Conservation (phyloP, 2,888 invertebrate genomes). For the Hemicrepidius hirtus region DNA sequence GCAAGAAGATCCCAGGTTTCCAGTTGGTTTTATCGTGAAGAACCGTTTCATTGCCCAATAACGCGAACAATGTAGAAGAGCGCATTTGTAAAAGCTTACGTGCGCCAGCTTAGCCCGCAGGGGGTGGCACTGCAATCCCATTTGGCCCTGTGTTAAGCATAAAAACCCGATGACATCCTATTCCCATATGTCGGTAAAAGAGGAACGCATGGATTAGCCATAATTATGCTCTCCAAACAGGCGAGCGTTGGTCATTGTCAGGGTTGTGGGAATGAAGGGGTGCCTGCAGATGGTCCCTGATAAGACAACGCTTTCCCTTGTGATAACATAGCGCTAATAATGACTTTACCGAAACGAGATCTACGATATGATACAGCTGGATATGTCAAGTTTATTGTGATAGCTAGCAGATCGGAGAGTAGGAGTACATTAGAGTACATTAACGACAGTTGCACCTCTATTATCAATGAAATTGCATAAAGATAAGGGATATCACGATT, state of each 20-base stretch:
- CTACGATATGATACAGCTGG: constrained; percentile 35
- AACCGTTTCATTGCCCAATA: constrained; percentile 49
- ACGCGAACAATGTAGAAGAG: constrained; percentile 41
- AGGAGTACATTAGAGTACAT: constrained; percentile 5
- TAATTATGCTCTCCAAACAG: constrained; percentile 71
- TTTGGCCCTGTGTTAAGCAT: constrained; percentile 45
- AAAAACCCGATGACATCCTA: constrained; percentile 59
- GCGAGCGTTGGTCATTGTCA: constrained; percentile 67
- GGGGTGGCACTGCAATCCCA: constrained; percentile 53
- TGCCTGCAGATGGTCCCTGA: constrained; percentile 65
- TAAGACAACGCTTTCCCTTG: constrained; percentile 67
- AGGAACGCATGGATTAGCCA: constrained; percentile 68
- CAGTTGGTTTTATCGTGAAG: constrained; percentile 21
- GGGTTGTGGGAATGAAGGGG: constrained; percentile 70
- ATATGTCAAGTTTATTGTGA: constrained; percentile 31
- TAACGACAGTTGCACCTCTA: neutral
- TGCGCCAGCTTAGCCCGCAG: constrained; percentile 58
- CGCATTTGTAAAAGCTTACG: constrained; percentile 55
- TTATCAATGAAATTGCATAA: too few relatives aligned
- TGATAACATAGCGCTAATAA: constrained; percentile 57
- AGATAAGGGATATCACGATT: too few relatives aligned
- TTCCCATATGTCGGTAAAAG: constrained; percentile 68
- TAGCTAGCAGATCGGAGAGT: neutral
- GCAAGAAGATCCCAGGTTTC: too few relatives aligned
- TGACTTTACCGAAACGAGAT: constrained; percentile 56